Evolutionary conservation across 2,888 invertebrate species (phyloP).

Genomic region (Perizoma affinitatum): DNA sequence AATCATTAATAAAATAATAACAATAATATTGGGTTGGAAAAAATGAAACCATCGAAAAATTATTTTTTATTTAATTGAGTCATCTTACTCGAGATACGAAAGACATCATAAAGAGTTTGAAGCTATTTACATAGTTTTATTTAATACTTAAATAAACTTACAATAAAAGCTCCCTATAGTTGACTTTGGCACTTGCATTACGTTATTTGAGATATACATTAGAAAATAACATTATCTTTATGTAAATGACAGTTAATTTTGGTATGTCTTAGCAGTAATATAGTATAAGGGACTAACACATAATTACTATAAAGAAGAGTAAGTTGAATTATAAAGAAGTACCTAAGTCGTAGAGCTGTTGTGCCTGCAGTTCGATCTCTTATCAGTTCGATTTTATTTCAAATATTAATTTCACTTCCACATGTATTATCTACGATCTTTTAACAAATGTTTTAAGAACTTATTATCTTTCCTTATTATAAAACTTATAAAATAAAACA

Average conservation of each 20-base stretch:
- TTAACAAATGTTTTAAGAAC: not conserved
- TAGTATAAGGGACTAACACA: too few species aligned
- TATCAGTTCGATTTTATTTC: not conserved
- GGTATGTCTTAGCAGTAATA: not conserved
- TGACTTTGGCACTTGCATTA: constrained; percentile 79
- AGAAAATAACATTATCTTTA: constrained; percentile 24
- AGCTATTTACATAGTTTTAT: constrained; percentile 60
- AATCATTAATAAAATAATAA: too few species aligned
- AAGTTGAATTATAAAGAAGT: too few species aligned
- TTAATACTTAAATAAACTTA: constrained; percentile 56
- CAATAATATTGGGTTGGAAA: constrained; percentile 1
- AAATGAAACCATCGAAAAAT: constrained; percentile 42
- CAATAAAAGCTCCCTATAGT: constrained; percentile 74
- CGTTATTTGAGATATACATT: constrained; percentile 42
- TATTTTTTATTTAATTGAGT: constrained; percentile 71
- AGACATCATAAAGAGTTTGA: constrained; percentile 68
- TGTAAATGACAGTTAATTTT: not conserved
- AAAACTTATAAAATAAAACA: constrained; percentile 1
- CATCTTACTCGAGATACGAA: constrained; percentile 65
- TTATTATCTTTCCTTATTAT: not conserved
- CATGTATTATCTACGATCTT: too few species aligned
- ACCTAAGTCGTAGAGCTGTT: too few species aligned
- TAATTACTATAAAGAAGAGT: too few species aligned
- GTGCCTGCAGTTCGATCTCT: too few species aligned
- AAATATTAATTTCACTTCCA: not conserved